A percentile compares a stretch with the other conserved stretches of the same genome.
Evolutionary conservation across 2,888 invertebrate species (phyloP).

Genomic region (Allolobophora icterica): DNA sequence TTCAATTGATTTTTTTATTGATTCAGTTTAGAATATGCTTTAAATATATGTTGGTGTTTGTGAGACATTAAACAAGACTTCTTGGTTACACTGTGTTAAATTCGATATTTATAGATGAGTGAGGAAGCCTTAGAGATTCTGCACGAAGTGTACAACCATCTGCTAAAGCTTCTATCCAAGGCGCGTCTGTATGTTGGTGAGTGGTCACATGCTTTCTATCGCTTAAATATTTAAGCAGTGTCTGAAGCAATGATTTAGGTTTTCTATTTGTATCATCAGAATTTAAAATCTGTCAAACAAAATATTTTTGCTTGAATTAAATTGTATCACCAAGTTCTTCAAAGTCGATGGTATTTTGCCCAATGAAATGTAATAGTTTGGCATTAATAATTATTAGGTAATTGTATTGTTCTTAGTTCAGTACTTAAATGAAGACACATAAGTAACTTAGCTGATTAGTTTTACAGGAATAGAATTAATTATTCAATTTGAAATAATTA

Average conservation of each 20-base stretch:
- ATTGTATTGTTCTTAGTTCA: too few relatives aligned
- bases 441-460: too few relatives aligned
- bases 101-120: slow-evolving; percentile 63
- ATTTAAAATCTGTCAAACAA: neutral
- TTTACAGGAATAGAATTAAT: neutral
- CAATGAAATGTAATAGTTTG: too few relatives aligned
- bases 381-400: too few relatives aligned
- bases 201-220: slow-evolving; percentile 40
- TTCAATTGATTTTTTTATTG: neutral
- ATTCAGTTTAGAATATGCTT: neutral
- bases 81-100: neutral
- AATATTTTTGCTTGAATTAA: neutral
- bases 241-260: neutral
- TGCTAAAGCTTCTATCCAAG: slow-evolving; percentile 73
- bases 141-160: slow-evolving; percentile 69
- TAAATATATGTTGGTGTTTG: neutral
- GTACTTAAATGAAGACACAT: too few relatives aligned
- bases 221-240: neutral
- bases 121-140: slow-evolving; percentile 72
- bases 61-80: neutral
- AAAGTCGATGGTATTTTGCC: too few relatives aligned
- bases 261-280: neutral
- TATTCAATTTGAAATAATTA: neutral
- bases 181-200: slow-evolving; percentile 77
- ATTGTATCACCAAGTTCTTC: neutral